Evolutionary conservation across 2,113 vertebrate species (phyloP).

Genomic region (Nesoenas mayeri): DNA sequence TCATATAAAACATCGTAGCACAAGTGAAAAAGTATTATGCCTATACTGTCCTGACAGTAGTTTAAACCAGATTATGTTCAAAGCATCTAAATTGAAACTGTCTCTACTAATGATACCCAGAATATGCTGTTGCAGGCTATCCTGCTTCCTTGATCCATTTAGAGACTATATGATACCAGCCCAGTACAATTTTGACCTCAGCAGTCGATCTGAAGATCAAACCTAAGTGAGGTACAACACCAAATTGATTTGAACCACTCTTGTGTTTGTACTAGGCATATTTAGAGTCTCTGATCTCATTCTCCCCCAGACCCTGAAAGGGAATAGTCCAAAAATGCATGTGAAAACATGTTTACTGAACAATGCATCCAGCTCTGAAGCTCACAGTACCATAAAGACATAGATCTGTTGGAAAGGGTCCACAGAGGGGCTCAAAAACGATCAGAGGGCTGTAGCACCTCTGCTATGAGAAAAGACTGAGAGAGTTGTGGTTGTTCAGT

Average conservation of each 20-base stretch:
- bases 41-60: not conserved
- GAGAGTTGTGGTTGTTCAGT: no score
- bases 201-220: not conserved
- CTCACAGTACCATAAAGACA: no score
- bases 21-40: not conserved
- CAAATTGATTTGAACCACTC: not conserved
- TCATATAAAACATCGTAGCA: not conserved
- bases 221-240: not conserved
- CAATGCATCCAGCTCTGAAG: not conserved
- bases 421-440: no score
- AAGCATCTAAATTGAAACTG: not conserved
- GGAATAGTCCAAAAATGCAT: not conserved
- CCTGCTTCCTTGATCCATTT: not conserved
- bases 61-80: not conserved
- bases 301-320: not conserved
- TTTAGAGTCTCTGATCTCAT: not conserved
- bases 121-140: not conserved
- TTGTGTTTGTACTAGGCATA: not conserved
- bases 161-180: rapidly evolving
- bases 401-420: no score
- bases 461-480: no score
- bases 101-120: not conserved
- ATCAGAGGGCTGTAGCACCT: no score
- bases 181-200: not conserved
- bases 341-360: not conserved